Percentiles rank a stretch among this genome's conserved stretches.
phyloP scores from a whole-genome alignment of 1,140 invertebrate species.

The Holotrichia oblita region DNA sequence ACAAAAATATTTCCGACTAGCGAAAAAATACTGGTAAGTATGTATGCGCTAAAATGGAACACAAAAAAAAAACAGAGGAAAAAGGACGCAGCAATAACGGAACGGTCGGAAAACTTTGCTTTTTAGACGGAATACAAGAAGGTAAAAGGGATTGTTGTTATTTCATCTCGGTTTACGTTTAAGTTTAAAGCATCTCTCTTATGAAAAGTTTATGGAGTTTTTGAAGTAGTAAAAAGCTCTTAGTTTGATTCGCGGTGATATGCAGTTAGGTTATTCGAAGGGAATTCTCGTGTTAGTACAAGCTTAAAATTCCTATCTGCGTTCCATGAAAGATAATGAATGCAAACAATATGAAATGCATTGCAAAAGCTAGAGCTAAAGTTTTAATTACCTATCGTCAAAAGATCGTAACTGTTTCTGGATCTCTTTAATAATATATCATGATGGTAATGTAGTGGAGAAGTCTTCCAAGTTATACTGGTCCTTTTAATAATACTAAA shows the following conservation, averaged over 20 bases:
- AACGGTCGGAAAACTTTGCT: conserved; percentile 12
- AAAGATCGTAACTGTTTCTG: too few relatives aligned
- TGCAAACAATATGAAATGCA: too few relatives aligned
- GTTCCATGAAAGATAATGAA: too few relatives aligned
- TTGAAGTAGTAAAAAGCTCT: neutral
- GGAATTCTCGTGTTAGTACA: too few relatives aligned
- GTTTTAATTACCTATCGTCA: too few relatives aligned
- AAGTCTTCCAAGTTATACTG: too few relatives aligned
- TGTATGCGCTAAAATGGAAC: neutral
- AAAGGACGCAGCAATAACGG: neutral
- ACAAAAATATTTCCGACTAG: too few relatives aligned
- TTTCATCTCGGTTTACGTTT: neutral
- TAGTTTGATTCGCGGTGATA: neutral
- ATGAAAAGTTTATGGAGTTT: neutral
- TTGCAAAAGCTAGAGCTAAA: too few relatives aligned
- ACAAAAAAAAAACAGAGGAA: neutral
- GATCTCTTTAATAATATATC: too few relatives aligned
- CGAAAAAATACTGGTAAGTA: neutral
- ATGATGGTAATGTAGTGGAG: too few relatives aligned
- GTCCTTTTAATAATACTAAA: too few relatives aligned
- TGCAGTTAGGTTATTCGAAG: neutral
- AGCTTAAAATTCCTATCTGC: too few relatives aligned
- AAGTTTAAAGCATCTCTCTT: conserved; percentile 1
- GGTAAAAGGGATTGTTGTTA: conserved; percentile 13
- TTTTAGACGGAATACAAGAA: neutral